These are phyloP conservation scores for Clistopyga incitator DNA, from an alignment of 2,888 invertebrate genomes.

Conservation along the genomic window DNA sequence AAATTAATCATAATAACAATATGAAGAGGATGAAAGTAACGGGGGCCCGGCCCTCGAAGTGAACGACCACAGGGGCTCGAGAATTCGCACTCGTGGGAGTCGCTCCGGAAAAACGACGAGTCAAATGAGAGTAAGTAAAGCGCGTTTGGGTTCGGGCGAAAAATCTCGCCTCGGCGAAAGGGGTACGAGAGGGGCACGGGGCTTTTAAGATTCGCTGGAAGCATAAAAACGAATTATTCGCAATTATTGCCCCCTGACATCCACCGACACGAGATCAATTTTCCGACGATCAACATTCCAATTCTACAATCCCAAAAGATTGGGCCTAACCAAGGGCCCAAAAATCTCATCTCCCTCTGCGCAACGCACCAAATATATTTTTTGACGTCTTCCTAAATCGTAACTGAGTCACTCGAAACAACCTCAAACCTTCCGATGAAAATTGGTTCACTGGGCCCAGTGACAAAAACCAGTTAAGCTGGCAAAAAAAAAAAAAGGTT, in stretches of 20 bases:
- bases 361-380: too few relatives aligned
- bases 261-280: background rate
- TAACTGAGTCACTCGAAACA: too few relatives aligned
- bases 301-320: too few relatives aligned
- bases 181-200: background rate
- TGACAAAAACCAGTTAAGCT: too few relatives aligned
- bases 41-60: conserved; percentile 20
- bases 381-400: too few relatives aligned
- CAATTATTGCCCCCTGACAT: background rate
- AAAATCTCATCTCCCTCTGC: too few relatives aligned
- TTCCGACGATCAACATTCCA: too few relatives aligned
- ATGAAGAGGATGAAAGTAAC: conserved; percentile 28
- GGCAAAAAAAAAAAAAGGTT: too few relatives aligned
- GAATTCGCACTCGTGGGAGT: conserved; percentile 35
- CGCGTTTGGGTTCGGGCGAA: background rate
- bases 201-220: background rate
- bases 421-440: too few relatives aligned
- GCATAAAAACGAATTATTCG: background rate
- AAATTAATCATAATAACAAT: conserved; percentile 79
- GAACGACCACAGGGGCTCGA: conserved; percentile 7
- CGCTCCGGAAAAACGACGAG: conserved; percentile 19
- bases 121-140: background rate
- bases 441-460: background rate
- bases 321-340: too few relatives aligned
- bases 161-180: background rate